These are phyloP conservation scores for Chaenocephalus aceratus DNA, from an alignment of 2,113 vertebrate genomes.

Conservation along the genomic window DNA sequence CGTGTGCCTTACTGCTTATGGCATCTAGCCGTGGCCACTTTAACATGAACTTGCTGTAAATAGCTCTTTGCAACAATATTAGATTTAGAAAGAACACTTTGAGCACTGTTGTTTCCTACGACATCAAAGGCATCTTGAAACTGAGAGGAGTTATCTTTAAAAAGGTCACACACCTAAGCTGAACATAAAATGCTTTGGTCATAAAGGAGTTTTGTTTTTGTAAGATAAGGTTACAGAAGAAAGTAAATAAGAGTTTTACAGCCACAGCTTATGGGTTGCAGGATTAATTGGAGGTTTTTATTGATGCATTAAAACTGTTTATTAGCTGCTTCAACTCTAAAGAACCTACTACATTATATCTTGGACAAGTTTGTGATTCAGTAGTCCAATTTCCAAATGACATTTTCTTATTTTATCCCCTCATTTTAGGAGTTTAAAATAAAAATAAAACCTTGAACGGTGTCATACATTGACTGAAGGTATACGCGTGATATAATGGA, in stretches of 20 bases:
- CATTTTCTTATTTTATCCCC: neutral
- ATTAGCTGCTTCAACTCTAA: too few species aligned
- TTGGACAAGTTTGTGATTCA: neutral
- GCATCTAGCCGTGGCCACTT: neutral
- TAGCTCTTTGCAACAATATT: too few species aligned
- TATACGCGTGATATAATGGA: neutral
- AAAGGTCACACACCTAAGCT: neutral
- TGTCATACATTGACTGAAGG: slow-evolving; percentile 7
- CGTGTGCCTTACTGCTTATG: neutral
- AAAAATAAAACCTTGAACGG: neutral
- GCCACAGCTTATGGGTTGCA: neutral
- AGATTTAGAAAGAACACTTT: too few species aligned
- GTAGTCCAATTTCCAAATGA: too few species aligned
- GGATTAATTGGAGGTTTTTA: neutral
- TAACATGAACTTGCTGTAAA: neutral
- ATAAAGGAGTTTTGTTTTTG: neutral
- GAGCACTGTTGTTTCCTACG: neutral
- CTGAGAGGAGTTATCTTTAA: neutral
- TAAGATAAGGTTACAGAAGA: neutral
- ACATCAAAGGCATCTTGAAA: neutral
- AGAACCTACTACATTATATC: too few species aligned
- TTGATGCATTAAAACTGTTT: neutral
- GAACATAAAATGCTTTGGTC: neutral
- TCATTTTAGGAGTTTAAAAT: neutral
- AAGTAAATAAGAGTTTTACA: neutral